These are phyloP conservation scores for Argentina silus DNA, from an alignment of 2,797 vertebrate genomes.

Conservation along the genomic window DNA sequence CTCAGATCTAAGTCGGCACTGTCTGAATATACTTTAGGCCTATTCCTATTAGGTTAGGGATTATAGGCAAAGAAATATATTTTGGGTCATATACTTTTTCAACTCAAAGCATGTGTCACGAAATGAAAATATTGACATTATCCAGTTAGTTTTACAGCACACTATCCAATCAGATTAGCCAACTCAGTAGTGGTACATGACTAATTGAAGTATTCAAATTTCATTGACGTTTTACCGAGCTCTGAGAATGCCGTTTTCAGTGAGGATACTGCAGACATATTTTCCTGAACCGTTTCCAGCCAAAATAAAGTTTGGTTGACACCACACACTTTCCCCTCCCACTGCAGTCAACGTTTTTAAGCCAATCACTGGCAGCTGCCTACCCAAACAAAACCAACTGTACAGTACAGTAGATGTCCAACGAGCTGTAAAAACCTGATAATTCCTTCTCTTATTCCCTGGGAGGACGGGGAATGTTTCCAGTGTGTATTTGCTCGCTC, in stretches of 20 bases:
- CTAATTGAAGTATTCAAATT: background rate
- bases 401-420: constrained; percentile 13
- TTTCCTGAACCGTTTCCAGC: background rate
- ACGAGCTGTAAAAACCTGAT: constrained; percentile 41
- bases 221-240: background rate
- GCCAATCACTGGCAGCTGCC: constrained; percentile 20
- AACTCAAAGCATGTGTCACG: background rate
- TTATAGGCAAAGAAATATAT: background rate
- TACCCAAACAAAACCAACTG: constrained; percentile 16
- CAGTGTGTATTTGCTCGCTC: constrained; percentile 34
- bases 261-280: background rate
- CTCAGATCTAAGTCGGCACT: constrained; percentile 40
- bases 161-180: background rate
- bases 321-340: background rate
- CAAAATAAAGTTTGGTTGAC: constrained; percentile 16
- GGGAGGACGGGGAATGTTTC: constrained; percentile 43
- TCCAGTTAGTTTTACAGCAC: background rate
- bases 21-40: constrained; percentile 14
- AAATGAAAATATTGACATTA: background rate
- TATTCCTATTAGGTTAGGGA: too few relatives aligned
- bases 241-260: background rate
- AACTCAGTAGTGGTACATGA: background rate
- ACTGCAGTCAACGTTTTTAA: constrained; percentile 13
- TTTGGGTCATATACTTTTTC: background rate
- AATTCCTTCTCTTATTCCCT: constrained; percentile 40